Percentiles rank a stretch among this genome's conserved stretches.
These are phyloP conservation scores for Cyprinodon diabolis DNA, from an alignment of 2,797 vertebrate genomes.

Conservation along the genomic window DNA sequence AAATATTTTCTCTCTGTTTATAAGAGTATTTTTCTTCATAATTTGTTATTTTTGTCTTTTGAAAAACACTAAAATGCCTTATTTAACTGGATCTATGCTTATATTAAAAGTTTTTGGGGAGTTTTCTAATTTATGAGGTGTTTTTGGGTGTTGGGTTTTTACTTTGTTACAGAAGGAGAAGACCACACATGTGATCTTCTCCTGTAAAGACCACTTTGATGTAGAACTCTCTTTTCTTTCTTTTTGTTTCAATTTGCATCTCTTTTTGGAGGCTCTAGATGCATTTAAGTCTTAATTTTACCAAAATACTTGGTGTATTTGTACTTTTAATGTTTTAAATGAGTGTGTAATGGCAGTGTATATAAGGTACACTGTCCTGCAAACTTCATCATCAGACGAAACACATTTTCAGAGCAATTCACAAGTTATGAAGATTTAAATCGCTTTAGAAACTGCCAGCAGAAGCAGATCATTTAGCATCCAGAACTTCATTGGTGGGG, in stretches of 20 bases:
- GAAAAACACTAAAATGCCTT: neutral
- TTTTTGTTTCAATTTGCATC: neutral
- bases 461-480: too few relatives aligned
- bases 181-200: neutral
- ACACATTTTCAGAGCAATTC: too few relatives aligned
- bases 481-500: too few relatives aligned
- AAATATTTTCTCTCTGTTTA: neutral
- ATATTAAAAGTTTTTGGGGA: neutral
- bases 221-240: neutral
- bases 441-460: too few relatives aligned
- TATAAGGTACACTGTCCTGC: neutral
- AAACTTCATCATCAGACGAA: neutral
- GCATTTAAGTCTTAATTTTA: neutral
- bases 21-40: neutral
- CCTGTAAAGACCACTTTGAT: neutral
- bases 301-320: neutral
- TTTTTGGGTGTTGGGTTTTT: too few relatives aligned
- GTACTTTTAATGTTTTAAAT: neutral
- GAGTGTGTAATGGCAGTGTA: neutral
- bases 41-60: neutral
- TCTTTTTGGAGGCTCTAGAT: neutral
- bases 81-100: neutral
- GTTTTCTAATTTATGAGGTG: neutral
- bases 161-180: too few relatives aligned
- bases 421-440: too few relatives aligned